phyloP scores from a whole-genome alignment of 2,888 invertebrate species.

The Ypsolopha scabrella region DNA sequence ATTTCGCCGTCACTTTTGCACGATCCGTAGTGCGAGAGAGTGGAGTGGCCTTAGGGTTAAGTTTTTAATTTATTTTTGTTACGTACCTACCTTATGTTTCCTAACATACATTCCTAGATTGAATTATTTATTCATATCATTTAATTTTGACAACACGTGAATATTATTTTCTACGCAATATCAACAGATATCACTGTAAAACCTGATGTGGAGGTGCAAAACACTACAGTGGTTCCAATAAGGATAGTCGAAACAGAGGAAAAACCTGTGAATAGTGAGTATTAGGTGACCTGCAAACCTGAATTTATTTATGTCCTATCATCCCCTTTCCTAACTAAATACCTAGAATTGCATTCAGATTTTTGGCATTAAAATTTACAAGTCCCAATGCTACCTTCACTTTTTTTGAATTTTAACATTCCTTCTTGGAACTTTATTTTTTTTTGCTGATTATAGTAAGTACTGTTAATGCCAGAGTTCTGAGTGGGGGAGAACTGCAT shows the following conservation, averaged over 20 bases:
- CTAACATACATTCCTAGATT: no score
- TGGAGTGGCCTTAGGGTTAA: background rate
- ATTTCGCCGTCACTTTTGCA: constrained; percentile 36
- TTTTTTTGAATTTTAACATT: background rate
- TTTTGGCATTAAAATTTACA: constrained; percentile 1
- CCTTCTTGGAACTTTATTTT: no score
- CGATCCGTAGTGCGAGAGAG: constrained; percentile 24
- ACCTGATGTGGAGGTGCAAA: constrained; percentile 60
- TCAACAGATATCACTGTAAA: constrained; percentile 56
- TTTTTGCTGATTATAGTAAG: background rate
- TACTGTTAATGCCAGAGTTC: background rate
- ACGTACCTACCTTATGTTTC: no score
- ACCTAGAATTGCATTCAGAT: background rate
- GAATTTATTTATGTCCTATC: constrained; percentile 28
- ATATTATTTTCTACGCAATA: constrained; percentile 41
- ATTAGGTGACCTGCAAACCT: constrained; percentile 34
- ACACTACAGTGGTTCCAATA: constrained; percentile 48
- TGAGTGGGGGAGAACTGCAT: background rate
- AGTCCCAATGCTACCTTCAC: background rate
- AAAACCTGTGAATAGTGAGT: constrained; percentile 61
- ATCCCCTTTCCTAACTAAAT: constrained; percentile 22
- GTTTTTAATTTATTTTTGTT: no score
- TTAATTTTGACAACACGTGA: background rate
- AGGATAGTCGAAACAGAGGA: constrained; percentile 49
- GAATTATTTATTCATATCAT: no score